These are phyloP conservation scores for Rhagoletis zephyria DNA, from an alignment of 1,140 invertebrate species.

Conservation along the genomic window DNA sequence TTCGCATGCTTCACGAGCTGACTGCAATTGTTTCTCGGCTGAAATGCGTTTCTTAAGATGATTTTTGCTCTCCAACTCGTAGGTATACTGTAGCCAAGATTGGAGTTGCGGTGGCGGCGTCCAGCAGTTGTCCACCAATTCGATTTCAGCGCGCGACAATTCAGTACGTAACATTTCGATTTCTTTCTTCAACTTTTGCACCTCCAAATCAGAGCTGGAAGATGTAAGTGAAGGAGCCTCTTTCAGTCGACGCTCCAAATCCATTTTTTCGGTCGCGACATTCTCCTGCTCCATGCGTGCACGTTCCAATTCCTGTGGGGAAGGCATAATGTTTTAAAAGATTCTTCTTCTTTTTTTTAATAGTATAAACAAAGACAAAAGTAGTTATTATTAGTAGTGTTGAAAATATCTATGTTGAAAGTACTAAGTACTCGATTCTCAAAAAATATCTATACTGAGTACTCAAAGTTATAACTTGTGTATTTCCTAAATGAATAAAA, in stretches of 20 bases:
- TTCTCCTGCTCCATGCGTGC: conserved; percentile 79
- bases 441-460: no score
- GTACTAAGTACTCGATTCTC: no score
- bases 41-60: conserved; percentile 88
- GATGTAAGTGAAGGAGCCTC: conserved; percentile 80
- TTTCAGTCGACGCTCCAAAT: conserved; percentile 84
- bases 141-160: conserved; percentile 87
- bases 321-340: conserved; percentile 8
- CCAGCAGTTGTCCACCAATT: conserved; percentile 90
- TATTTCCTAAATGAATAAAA: no score
- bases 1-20: conserved; percentile 93
- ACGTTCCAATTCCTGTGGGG: conserved; percentile 66
- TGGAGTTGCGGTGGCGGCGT: conserved; percentile 89
- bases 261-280: conserved; percentile 85
- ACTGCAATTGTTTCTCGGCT: conserved; percentile 89
- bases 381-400: no score
- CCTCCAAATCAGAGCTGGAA: conserved; percentile 86
- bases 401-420: no score
- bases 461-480: no score
- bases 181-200: conserved; percentile 86
- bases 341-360: neutral
- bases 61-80: conserved; percentile 92
- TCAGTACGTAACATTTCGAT: conserved; percentile 88
- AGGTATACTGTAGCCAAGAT: conserved; percentile 93
- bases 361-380: no score